phyloP scores from a whole-genome alignment of 2,888 invertebrate genomes.

The Trachelus tabidus region DNA sequence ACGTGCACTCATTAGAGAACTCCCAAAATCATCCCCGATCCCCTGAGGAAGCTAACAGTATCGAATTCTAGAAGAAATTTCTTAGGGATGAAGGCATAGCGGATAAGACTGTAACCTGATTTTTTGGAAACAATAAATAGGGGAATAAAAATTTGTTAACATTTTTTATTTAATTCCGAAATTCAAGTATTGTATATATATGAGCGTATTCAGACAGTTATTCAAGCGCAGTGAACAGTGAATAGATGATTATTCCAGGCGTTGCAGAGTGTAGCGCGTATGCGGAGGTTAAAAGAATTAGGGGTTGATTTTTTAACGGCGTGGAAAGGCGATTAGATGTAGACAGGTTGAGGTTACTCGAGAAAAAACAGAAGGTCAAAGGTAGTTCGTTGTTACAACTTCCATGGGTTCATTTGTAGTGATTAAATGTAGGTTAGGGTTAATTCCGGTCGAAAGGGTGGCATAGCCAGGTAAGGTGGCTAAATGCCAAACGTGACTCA shows the following conservation, averaged over 20 bases:
- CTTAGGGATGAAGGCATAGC: background rate
- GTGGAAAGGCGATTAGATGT: background rate
- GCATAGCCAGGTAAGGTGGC: background rate
- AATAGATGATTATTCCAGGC: background rate
- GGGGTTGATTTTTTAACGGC: background rate
- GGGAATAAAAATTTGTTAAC: background rate
- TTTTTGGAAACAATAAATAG: background rate
- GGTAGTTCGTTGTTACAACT: background rate
- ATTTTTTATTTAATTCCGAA: background rate
- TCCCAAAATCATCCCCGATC: constrained; percentile 25
- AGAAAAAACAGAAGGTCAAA: background rate
- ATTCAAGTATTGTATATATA: background rate
- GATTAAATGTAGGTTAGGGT: background rate
- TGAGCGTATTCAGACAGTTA: background rate
- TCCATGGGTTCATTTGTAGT: background rate
- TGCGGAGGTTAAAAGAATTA: background rate
- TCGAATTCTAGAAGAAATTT: background rate
- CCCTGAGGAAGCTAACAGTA: constrained; percentile 23
- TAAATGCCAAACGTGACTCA: constrained; percentile 15
- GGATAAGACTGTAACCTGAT: background rate
- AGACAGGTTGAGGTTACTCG: background rate
- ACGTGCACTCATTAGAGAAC: constrained; percentile 47
- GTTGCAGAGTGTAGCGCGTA: background rate
- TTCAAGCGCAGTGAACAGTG: background rate
- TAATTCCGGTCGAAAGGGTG: background rate